Percentiles rank a stretch among this genome's conserved stretches.
These are phyloP conservation scores for Spheniscus humboldti DNA, from an alignment of 2,797 vertebrate genomes.

Conservation along the genomic window DNA sequence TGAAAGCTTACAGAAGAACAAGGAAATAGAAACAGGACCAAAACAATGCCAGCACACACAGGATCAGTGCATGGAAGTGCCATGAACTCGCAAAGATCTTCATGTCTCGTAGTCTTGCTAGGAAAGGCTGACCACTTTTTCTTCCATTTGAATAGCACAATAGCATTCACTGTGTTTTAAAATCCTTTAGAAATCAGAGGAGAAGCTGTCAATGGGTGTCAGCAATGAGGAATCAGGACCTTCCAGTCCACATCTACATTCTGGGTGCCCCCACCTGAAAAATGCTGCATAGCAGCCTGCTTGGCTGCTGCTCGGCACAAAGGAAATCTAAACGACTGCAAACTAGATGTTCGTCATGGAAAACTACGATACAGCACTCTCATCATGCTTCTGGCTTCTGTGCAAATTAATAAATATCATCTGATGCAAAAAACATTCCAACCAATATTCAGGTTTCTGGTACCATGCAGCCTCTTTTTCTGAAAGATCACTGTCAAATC, in stretches of 20 bases:
- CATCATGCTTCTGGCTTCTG: neutral
- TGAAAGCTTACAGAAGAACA: neutral
- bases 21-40: neutral
- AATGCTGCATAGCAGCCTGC: neutral
- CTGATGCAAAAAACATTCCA: neutral
- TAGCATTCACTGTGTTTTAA: neutral
- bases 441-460: neutral
- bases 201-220: neutral
- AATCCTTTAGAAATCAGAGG: neutral
- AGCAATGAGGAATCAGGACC: neutral
- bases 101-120: rapidly evolving
- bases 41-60: neutral
- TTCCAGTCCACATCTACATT: neutral
- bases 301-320: neutral
- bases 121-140: neutral
- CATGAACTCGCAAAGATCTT: neutral
- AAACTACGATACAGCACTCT: neutral
- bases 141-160: neutral
- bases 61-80: neutral
- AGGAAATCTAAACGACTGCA: neutral
- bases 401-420: neutral
- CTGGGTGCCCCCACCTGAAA: neutral
- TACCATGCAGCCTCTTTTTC: neutral
- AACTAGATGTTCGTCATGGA: neutral
- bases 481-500: neutral